Evolutionary conservation across 1,140 invertebrate genomes (phyloP), one percentile per base, ranked within the genome.

Genomic region (Sminthurinus signatus): DNA sequence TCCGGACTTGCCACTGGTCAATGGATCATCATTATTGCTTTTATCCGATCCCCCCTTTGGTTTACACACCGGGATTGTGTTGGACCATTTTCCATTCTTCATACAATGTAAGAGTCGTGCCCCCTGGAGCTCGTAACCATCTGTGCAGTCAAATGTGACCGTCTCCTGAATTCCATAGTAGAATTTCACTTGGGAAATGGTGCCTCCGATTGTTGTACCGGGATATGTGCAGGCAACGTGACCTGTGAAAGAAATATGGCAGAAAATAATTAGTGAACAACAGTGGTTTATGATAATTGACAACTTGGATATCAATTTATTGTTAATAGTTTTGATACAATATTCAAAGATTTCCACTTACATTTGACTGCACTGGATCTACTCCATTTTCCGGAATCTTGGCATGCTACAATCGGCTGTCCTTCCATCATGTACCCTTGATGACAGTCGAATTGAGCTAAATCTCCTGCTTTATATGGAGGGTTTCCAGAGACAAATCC

Each of bases 351-450:
- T n/a, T n/a, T n/a, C n/a, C n/a, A 51, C 43, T 51, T 78, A 86
- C 91, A 94, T 77, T 87, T 88, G 25, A 91, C 90, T 23, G 50
- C 36, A 19, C 87, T 78, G 31, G 84, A 82, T 62, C 87, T 84
- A 32, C 88, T 90, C 92, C 92, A 95, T 57, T 87, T 79, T 23
- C 89, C 89, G 77, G 85, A 91, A 75, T 93, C 89, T 78, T 91
- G 87, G 77, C 92, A 95, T 15, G 88, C 85, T 42, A 91, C 83
- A 67, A 89, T 87, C 14, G 86, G 85, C 72, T 87, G 82, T 2
- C 91, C 91, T 75, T 91, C 86, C 80, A 93, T 85, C 82, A 92
- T 91, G 77, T 85, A 91, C 61, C 91, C 88, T 46, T 87, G 83
- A 77, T 89, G 85, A 77, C 91, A 94, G 75, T 86, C 86, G 78